Evolutionary conservation across 92 coral and sea anemone genomes (phyloP).

Genomic region (Pocillopora grandis): DNA sequence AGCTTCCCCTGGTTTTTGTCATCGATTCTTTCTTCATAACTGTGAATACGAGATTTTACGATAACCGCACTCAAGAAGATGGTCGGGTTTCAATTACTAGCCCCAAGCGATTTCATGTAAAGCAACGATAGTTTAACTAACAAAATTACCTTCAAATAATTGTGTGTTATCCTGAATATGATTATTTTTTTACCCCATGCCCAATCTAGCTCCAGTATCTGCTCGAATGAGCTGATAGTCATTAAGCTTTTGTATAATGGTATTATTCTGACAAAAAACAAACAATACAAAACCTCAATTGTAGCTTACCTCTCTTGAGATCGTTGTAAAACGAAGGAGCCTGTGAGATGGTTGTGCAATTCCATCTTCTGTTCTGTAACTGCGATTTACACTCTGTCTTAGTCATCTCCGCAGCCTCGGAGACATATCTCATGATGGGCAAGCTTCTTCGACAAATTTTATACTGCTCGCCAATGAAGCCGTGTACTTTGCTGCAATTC

Average conservation of each 20-base stretch:
- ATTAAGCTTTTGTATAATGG: background rate
- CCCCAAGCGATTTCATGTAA: constrained; percentile 22
- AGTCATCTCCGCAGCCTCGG: constrained; percentile 83
- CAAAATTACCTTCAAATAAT: constrained; percentile 29
- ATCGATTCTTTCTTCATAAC: constrained; percentile 8
- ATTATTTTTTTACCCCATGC: background rate
- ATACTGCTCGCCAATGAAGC: constrained; percentile 71
- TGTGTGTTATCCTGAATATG: constrained; percentile 15
- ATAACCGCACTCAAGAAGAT: constrained; percentile 7
- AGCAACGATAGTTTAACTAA: background rate
- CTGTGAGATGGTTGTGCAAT: constrained; percentile 65
- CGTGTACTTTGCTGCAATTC: constrained; percentile 61
- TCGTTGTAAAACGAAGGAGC: constrained; percentile 76
- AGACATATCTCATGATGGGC: constrained; percentile 78
- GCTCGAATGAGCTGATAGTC: background rate
- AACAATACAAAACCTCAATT: background rate
- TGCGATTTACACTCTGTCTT: constrained; percentile 67
- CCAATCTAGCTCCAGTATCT: background rate
- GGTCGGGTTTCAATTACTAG: constrained; percentile 21
- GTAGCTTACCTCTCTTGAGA: constrained; percentile 71
- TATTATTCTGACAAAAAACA: background rate
- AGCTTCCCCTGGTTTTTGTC: constrained; percentile 12
- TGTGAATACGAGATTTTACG: constrained; percentile 17
- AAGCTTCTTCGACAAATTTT: constrained; percentile 67
- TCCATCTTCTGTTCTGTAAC: constrained; percentile 74